phyloP scores from a whole-genome alignment of 2,797 vertebrate species.

The Eutrigla gurnardus region DNA sequence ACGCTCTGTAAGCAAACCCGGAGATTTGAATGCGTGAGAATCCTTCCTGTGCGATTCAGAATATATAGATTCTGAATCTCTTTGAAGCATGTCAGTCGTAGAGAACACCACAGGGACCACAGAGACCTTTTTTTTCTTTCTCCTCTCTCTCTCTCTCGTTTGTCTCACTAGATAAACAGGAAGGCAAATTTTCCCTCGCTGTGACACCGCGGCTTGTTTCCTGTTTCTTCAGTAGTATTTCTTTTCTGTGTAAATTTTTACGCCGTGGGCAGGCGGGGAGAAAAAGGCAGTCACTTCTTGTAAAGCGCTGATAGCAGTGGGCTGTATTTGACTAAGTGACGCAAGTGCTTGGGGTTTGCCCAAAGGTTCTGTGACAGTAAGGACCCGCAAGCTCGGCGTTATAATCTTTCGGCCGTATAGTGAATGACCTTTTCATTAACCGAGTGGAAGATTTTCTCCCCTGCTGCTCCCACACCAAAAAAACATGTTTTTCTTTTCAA shows the following conservation, averaged over 20 bases:
- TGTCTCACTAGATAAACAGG: slow-evolving; percentile 82
- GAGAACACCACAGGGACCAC: slow-evolving; percentile 41
- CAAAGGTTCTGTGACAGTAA: slow-evolving; percentile 78
- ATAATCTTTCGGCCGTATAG: slow-evolving; percentile 47
- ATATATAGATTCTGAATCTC: slow-evolving; percentile 15
- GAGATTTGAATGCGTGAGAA: slow-evolving; percentile 25
- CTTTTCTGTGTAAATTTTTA: slow-evolving; percentile 72
- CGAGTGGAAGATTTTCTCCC: slow-evolving; percentile 64
- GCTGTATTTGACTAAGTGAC: slow-evolving; percentile 83
- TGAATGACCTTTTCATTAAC: slow-evolving; percentile 73
- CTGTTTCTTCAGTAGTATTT: slow-evolving; percentile 87
- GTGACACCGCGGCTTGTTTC: slow-evolving; percentile 77
- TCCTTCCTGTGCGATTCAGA: slow-evolving; percentile 21
- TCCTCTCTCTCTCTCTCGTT: slow-evolving; percentile 14
- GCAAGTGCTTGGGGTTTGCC: slow-evolving; percentile 83
- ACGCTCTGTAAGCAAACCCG: slow-evolving; percentile 21
- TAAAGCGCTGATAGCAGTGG: slow-evolving; percentile 77
- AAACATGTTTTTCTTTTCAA: background rate
- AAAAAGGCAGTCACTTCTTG: slow-evolving; percentile 77
- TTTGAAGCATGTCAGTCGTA: slow-evolving; percentile 48
- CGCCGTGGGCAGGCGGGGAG: slow-evolving; percentile 77
- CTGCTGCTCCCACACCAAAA: slow-evolving; percentile 54
- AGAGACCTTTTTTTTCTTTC: slow-evolving; percentile 64
- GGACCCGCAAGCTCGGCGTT: slow-evolving; percentile 42
- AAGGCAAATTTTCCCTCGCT: slow-evolving; percentile 84